Base-by-base conservation (phyloP, 1,140 invertebrate species). In the Achroia grisella region DNA sequence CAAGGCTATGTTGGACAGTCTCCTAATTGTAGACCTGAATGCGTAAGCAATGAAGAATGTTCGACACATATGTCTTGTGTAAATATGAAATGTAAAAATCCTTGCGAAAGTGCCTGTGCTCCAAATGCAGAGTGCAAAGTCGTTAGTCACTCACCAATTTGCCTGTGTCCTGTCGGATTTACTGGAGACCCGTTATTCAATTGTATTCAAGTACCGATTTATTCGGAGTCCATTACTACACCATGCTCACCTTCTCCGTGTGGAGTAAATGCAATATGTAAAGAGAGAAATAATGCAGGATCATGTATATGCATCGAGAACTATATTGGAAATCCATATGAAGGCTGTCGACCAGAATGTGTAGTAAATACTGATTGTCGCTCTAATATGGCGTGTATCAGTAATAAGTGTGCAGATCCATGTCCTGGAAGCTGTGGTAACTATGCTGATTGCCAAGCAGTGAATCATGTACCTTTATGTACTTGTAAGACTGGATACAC, bases 1-100 rank as follows among this genome's bases (percentile, higher is more conserved):
- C 81, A 89, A 8, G 91, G 91, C 13, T 95, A 93, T 90, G 91
- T 93, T 15, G 94, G 94, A 15, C 91, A 91, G 36, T 92, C 93
- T 34, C 93, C 93, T 10, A 90, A 91, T 48, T 93, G 93, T 41
- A 88, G 92, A 50, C 92, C 92, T 1, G 92, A 94, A 77, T 94
- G 93, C 71, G 82, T 89, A 6, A 93, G 92, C 43, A 89, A 93
- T 64, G 89, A 93, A 73, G 93, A 95, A 57, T 95, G 94, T 61
- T 89, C 91, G 8, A 84, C 86, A 36, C 89, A 92, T 59, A 82
- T 93, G 8, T 91, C 93, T 10, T 96, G 94, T 58, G 84, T 93
- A 23, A 90, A 90, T 48, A 90, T 90, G 64, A 93, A 90, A 81
- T 93, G 92, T 67, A 73, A 88, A 48, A 90, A 93, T 77, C 91